These are phyloP conservation scores for Agriopis aurantiaria DNA, from an alignment of 2,888 invertebrate species.

Conservation along the genomic window DNA sequence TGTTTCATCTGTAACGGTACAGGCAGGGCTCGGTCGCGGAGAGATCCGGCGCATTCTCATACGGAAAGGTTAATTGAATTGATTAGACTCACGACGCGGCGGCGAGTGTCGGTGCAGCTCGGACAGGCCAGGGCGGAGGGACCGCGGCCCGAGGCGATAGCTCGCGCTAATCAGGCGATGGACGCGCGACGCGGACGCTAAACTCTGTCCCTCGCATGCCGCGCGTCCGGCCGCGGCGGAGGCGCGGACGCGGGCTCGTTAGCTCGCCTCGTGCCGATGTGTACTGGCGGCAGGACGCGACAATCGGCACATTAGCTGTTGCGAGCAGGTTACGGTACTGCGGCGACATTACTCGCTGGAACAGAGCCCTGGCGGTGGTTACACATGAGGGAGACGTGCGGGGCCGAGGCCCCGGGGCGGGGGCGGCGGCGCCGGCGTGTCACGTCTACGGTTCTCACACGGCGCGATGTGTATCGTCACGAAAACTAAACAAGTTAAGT, in stretches of 20 bases:
- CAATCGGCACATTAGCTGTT: constrained; percentile 26
- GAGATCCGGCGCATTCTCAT: not conserved
- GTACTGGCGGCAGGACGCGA: constrained; percentile 31
- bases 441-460: constrained; percentile 26
- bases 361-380: not conserved
- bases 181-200: not conserved
- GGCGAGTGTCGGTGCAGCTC: not conserved
- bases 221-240: not conserved
- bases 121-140: not conserved
- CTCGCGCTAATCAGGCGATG: constrained; percentile 3
- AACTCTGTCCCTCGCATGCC: constrained; percentile 8
- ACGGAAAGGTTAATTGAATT: constrained; percentile 20
- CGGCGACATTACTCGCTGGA: not conserved
- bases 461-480: constrained; percentile 22
- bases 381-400: not conserved
- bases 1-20: not conserved
- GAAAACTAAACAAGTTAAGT: constrained; percentile 3
- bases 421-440: constrained; percentile 6
- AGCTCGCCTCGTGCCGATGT: constrained; percentile 29
- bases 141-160: not conserved
- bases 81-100: constrained; percentile 2
- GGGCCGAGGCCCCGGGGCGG: not conserved
- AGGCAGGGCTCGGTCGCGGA: too few relatives aligned
- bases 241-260: constrained; percentile 36
- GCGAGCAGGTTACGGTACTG: not conserved